Conservation (phyloP, 2,113 vertebrate genomes). For the Cavia porcellus region DNA sequence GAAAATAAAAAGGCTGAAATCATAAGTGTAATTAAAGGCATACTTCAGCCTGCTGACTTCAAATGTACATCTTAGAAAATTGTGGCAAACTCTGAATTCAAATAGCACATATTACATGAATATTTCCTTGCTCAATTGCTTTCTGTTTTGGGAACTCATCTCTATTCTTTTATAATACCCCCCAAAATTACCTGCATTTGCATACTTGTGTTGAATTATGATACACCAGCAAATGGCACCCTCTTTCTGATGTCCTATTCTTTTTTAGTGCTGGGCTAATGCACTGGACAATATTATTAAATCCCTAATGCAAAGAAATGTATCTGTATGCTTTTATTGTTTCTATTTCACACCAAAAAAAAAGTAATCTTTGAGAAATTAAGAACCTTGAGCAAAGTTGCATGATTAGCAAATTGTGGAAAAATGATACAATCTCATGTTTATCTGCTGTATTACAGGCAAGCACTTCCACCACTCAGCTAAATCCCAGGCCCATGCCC, state of each 20-base stretch:
- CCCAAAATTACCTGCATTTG: background rate
- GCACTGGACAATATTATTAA: background rate
- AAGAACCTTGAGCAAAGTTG: background rate
- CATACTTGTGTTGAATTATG: background rate
- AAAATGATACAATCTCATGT: background rate
- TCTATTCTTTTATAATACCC: background rate
- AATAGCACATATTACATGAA: background rate
- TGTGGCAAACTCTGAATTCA: background rate
- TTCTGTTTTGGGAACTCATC: background rate
- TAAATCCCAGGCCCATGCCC: too few species aligned
- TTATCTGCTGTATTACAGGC: too few species aligned
- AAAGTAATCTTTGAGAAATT: background rate
- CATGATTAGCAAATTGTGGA: background rate
- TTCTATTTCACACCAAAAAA: background rate
- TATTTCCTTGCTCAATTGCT: background rate
- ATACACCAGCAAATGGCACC: background rate
- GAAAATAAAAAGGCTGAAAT: slow-evolving; percentile 50
- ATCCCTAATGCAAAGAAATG: background rate
- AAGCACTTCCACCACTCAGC: too few species aligned
- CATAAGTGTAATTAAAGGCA: background rate
- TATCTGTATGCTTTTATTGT: background rate
- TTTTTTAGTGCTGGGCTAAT: background rate
- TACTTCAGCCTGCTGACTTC: slow-evolving; percentile 7
- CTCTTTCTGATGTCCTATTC: background rate
- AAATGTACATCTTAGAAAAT: background rate